Percentiles rank a stretch among this genome's conserved stretches.
Conservation (phyloP, 2,888 invertebrate genomes). For the Himalopsyche japonica region DNA sequence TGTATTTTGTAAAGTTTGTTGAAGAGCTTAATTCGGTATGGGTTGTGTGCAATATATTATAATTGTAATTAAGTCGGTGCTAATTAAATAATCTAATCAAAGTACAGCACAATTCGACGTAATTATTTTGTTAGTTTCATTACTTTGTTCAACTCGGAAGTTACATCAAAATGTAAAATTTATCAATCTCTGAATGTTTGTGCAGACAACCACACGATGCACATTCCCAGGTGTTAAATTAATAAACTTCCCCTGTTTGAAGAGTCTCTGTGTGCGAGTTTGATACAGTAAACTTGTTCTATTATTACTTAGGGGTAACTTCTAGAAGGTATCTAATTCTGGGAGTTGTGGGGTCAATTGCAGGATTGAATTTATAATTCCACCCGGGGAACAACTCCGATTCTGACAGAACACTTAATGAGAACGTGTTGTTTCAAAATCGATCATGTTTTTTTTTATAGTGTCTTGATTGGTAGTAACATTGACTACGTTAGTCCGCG, state of each 20-base stretch:
- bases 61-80: too few species aligned
- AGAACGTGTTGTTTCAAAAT: background rate
- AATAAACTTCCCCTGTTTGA: background rate
- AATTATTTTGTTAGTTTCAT: too few species aligned
- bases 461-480: background rate
- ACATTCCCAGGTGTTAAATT: background rate
- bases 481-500: background rate
- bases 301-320: slow-evolving; percentile 19
- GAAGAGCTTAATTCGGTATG: too few species aligned
- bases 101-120: too few species aligned
- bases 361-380: slow-evolving; percentile 33
- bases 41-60: too few species aligned
- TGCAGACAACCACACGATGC: background rate
- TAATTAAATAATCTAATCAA: too few species aligned
- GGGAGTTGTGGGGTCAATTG: slow-evolving; percentile 16
- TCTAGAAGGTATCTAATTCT: background rate
- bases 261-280: background rate
- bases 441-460: background rate
- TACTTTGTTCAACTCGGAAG: too few species aligned
- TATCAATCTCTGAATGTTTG: background rate
- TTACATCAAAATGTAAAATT: background rate
- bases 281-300: background rate
- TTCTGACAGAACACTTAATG: slow-evolving; percentile 12
- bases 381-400: background rate
- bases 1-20: too few species aligned